Evolutionary conservation across 2,113 vertebrate genomes (phyloP).

Genomic region (Lipotes vexillifer): DNA sequence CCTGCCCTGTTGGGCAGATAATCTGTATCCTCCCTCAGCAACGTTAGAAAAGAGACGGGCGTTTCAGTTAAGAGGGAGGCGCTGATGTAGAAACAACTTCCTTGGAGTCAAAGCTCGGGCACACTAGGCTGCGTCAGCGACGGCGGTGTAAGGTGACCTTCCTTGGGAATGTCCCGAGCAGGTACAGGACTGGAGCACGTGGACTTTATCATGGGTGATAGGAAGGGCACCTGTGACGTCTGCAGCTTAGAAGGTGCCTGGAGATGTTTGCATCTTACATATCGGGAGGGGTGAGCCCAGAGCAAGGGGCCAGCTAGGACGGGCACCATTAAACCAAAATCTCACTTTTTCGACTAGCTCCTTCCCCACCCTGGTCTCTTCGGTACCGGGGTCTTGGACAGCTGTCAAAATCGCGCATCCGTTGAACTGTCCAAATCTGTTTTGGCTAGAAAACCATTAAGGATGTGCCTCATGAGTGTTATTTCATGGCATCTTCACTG

Average conservation of each 20-base stretch:
- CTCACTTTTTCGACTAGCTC: background rate
- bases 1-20: background rate
- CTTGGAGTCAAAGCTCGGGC: rapidly evolving
- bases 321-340: background rate
- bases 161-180: background rate
- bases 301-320: background rate
- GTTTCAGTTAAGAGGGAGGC: background rate
- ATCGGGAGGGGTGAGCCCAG: background rate
- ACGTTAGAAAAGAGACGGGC: too few relatives aligned
- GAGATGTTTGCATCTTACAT: background rate
- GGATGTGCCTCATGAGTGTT: background rate
- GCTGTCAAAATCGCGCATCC: background rate
- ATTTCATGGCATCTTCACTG: background rate
- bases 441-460: background rate
- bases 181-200: background rate
- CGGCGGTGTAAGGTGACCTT: background rate
- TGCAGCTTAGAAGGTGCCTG: background rate
- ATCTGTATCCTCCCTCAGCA: background rate
- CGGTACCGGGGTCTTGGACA: background rate
- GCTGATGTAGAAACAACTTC: background rate
- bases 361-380: too few relatives aligned
- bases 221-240: background rate
- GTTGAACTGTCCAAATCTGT: background rate
- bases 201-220: background rate
- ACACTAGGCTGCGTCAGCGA: background rate